Evolutionary conservation across 2,888 invertebrate genomes (phyloP).

Genomic region (Ichneumon xanthorius): DNA sequence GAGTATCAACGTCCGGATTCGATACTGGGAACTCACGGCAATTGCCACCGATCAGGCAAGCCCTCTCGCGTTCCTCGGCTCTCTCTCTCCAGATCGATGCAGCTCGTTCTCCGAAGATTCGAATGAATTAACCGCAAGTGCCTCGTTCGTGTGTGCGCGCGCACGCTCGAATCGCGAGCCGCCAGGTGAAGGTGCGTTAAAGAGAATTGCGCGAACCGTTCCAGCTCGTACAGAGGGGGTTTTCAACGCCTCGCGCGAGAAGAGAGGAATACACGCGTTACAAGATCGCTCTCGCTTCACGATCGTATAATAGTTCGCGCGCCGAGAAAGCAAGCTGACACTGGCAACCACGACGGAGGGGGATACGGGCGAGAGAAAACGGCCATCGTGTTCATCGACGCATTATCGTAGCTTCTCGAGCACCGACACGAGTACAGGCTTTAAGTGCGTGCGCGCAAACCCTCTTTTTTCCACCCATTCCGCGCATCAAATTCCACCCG

Average conservation of each 20-base stretch:
- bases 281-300: slow-evolving; percentile 35
- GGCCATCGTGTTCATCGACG: slow-evolving; percentile 61
- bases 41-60: slow-evolving; percentile 59
- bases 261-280: slow-evolving; percentile 35
- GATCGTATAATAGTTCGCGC: slow-evolving; percentile 53
- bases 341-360: slow-evolving; percentile 15
- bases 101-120: slow-evolving; percentile 49
- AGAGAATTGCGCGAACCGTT: slow-evolving; percentile 19
- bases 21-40: slow-evolving; percentile 60
- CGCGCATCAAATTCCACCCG: slow-evolving; percentile 1
- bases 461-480: not conserved
- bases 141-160: slow-evolving; percentile 17
- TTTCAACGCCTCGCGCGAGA: slow-evolving; percentile 41
- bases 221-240: slow-evolving; percentile 29
- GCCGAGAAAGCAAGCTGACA: slow-evolving; percentile 18
- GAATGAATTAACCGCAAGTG: slow-evolving; percentile 64
- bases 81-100: slow-evolving; percentile 11
- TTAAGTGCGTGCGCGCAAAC: not conserved
- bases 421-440: not conserved
- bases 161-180: not conserved
- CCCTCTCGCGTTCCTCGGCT: slow-evolving; percentile 16
- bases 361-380: slow-evolving; percentile 61
- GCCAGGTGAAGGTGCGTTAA: slow-evolving; percentile 15
- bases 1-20: slow-evolving; percentile 59
- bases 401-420: slow-evolving; percentile 63